Evolutionary conservation across 2,797 vertebrate genomes (phyloP).

Genomic region (Miichthys miiuy): DNA sequence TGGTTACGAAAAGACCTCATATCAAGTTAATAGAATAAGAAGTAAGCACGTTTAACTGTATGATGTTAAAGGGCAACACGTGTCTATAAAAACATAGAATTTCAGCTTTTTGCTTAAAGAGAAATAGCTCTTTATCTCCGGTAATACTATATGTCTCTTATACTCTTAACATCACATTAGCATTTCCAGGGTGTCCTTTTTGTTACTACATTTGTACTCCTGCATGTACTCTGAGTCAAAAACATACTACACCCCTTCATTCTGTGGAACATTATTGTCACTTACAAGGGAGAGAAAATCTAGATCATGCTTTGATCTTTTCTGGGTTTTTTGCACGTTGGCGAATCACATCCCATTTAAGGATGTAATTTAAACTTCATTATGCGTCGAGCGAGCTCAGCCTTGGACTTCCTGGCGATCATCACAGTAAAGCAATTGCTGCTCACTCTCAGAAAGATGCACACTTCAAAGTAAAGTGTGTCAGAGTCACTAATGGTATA

Average conservation of each 20-base stretch:
- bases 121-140: background rate
- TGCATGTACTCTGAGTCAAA: conserved; percentile 39
- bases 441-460: conserved; percentile 67
- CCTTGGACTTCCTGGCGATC: conserved; percentile 73
- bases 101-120: background rate
- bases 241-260: conserved; percentile 60
- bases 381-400: conserved; percentile 75
- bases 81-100: conserved; percentile 31
- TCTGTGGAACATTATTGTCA: conserved; percentile 66
- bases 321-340: conserved; percentile 56
- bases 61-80: conserved; percentile 52
- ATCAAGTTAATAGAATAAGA: conserved; percentile 38
- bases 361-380: conserved; percentile 83
- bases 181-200: conserved; percentile 23
- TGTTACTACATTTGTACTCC: conserved; percentile 48
- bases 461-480: conserved; percentile 80
- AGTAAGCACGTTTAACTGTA: conserved; percentile 49
- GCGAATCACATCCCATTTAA: conserved; percentile 79
- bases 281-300: conserved; percentile 69
- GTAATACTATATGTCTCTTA: background rate
- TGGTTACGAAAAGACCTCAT: conserved; percentile 18
- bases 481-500: conserved; percentile 65
- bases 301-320: conserved; percentile 84
- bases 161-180: conserved; percentile 23
- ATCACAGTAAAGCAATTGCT: conserved; percentile 75